phyloP scores from a whole-genome alignment of 2,888 invertebrate genomes.

The Tuta absoluta region DNA sequence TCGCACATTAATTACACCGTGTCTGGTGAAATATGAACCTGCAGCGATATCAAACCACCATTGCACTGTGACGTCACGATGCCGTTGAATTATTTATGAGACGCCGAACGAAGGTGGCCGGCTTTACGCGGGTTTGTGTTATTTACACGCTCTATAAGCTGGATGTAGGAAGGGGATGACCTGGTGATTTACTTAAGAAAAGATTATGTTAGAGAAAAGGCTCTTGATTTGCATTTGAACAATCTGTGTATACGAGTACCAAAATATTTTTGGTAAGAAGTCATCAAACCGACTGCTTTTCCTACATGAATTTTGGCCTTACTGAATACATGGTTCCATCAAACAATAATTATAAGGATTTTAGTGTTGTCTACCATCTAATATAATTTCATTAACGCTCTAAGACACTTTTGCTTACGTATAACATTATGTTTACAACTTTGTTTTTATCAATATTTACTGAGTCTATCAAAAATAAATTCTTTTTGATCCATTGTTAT shows the following conservation, averaged over 20 bases:
- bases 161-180: background rate
- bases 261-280: too few relatives aligned
- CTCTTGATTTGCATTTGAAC: background rate
- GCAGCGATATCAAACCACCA: constrained; percentile 56
- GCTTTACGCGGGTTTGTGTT: constrained; percentile 36
- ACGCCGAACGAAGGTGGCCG: constrained; percentile 41
- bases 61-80: constrained; percentile 58
- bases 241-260: too few relatives aligned
- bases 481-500: background rate
- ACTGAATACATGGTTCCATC: too few relatives aligned
- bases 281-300: too few relatives aligned
- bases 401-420: too few relatives aligned
- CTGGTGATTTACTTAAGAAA: background rate
- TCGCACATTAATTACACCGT: constrained; percentile 62
- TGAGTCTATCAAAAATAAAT: too few relatives aligned
- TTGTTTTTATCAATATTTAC: too few relatives aligned
- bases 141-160: constrained; percentile 12
- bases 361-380: too few relatives aligned
- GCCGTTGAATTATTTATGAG: constrained; percentile 66
- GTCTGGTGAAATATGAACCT: constrained; percentile 71
- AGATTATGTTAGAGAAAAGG: background rate
- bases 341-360: too few relatives aligned
- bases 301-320: too few relatives aligned
- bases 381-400: too few relatives aligned
- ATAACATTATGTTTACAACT: too few relatives aligned